Base-by-base conservation (phyloP, 1,140 invertebrate genomes). In the Drosophila pallidifrons region DNA sequence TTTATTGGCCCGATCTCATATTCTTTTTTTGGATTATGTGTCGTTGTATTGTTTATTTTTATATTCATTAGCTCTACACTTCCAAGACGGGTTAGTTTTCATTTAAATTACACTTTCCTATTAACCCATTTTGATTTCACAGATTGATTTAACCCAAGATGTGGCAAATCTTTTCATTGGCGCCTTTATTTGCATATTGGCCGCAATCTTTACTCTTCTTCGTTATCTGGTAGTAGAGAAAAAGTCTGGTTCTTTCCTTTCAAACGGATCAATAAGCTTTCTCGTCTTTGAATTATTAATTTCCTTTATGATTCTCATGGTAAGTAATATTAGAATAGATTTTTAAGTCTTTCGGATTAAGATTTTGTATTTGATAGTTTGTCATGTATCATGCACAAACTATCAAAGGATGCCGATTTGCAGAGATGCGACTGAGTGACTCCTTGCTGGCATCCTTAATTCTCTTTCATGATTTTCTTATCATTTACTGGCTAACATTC, bases 341-440 rank as follows among this genome's bases (percentile, higher is more conserved):
- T 52, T 13, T 5, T 11, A 11, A 11, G 5, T 7, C 5, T 16
- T 49, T 10, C 5, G 5, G 46, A 49, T 46, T 11, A 16, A 49
- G 6, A n/a, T 6, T 28, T 5, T 0, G n/a, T 11, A 10, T 6
- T 28, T 54, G 20, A 25, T 25, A 89, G 86, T 89, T 89, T 57
- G 35, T 89, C 0, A 73, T 86, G 64, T 89, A 90, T 47, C 86
- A 89, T 68, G 75, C 69, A 1, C 86, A 89, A 52, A 90, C 86
- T 2, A 89, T 89, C 2, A 52, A 66, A 52, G 86, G 86, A 0
- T 52, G 69, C 59, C 81, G 86, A 5, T 89, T 80, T 15, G 86
- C 86, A 1, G 86, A 89, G 55, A 89, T 89, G 86, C 66, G 86
- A 1, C 13, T 87, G 1, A 77, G 81, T 25, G 87, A 90, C 5